A percentile compares a stretch with the other conserved stretches of the same genome.
phyloP scores from a whole-genome alignment of 2,113 vertebrate genomes.

The Chionis minor region DNA sequence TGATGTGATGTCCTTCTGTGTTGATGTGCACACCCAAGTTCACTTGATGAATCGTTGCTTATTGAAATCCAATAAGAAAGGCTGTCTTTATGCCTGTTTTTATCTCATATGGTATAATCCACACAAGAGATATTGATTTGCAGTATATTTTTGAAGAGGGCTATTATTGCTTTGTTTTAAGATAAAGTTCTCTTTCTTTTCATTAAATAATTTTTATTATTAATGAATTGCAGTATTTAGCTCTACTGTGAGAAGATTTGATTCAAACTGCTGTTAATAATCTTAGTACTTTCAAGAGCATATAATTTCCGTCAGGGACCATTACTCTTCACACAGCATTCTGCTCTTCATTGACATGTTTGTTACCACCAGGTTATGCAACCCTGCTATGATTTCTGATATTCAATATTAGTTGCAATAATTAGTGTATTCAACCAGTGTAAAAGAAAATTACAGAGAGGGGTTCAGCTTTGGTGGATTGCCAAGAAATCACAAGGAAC shows the following conservation, averaged over 20 bases:
- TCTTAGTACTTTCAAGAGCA: neutral
- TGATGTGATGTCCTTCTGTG: neutral
- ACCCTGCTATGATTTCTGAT: neutral
- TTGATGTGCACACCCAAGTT: neutral
- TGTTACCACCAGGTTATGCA: neutral
- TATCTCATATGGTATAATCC: neutral
- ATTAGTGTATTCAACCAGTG: neutral
- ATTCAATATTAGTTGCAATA: neutral
- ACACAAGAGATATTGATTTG: neutral
- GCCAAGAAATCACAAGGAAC: neutral
- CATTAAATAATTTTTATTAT: neutral
- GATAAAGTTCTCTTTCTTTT: neutral
- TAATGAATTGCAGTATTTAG: neutral
- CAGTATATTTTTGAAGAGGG: neutral
- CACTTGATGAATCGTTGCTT: neutral
- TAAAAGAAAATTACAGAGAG: neutral
- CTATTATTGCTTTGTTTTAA: neutral
- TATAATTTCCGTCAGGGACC: neutral
- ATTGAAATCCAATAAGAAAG: neutral
- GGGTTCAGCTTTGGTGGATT: neutral
- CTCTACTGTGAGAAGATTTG: neutral
- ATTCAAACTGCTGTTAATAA: neutral
- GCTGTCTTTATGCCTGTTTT: neutral
- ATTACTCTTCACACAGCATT: neutral
- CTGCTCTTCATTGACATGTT: neutral